Conservation (phyloP, 2,113 vertebrate genomes). For the Embiotoca jacksoni region DNA sequence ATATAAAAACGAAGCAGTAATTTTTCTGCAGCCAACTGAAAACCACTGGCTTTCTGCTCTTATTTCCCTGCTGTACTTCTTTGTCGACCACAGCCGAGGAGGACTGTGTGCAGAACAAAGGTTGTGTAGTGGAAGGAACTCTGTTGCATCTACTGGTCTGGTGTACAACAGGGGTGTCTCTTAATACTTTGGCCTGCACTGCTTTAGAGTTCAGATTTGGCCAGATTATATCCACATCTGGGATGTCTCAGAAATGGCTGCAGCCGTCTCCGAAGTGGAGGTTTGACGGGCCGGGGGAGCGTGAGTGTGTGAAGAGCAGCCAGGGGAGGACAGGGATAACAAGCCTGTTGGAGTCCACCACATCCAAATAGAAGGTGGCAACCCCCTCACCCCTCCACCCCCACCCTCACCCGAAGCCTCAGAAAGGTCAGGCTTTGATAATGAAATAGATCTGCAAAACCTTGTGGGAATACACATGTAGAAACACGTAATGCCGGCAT, state of each 20-base stretch:
- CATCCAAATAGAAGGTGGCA: slow-evolving; percentile 10
- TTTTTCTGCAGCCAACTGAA: neutral
- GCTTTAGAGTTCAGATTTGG: neutral
- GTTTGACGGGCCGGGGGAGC: neutral
- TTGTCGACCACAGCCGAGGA: too few species aligned
- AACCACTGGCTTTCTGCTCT: too few species aligned
- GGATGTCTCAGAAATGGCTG: neutral
- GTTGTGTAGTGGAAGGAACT: neutral
- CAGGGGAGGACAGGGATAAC: neutral
- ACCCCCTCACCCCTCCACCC: neutral
- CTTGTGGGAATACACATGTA: too few species aligned
- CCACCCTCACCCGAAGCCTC: neutral
- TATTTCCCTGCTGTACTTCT: too few species aligned
- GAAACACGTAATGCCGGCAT: too few species aligned
- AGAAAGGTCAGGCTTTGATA: too few species aligned
- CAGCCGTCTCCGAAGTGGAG: neutral
- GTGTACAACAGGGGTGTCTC: neutral
- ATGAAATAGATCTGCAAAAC: too few species aligned
- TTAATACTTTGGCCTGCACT: too few species aligned
- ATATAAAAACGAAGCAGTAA: neutral
- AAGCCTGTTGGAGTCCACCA: neutral
- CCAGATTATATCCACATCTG: neutral
- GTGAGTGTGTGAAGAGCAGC: too few species aligned
- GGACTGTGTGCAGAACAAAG: too few species aligned
- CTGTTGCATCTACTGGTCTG: neutral